Base-by-base conservation (phyloP, 2,113 vertebrate species). In the Poeciliopsis prolifica region DNA sequence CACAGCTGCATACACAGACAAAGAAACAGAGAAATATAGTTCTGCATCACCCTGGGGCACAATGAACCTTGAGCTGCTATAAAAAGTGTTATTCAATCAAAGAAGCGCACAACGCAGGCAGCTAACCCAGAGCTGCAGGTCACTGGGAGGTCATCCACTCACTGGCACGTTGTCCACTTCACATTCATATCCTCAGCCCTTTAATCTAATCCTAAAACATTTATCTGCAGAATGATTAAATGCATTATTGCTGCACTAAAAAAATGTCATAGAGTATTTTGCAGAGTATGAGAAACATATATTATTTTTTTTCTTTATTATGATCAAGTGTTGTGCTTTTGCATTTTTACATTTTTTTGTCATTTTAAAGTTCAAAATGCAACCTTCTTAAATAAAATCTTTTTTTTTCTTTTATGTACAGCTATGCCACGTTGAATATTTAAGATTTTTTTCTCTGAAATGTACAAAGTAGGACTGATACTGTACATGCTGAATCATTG, bases 51-150 rank as follows among this genome's bases (percentile, higher is more conserved):
- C 31, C 48, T 2, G 14, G 48, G 15, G 11, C 26, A 13, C 12
- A 61, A 24, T 35, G n/a, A 54, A 60, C 15, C 68, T 33, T 76
- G 19, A 37, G 64, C 64, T 70, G 42, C 40, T 65, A 15, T 58
- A 66, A 64, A 78, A 67, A 54, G 28, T 48, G 28, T 65, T 72
- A 54, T 77, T 82, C 10, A 65, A 29, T 65, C 65, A 68, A n/a
- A 13, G 4, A 30, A 65, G 60, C 64, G 64, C n/a, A 94, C 81
- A 76, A 93, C 89, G 91, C 92, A 94, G 94, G 90, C 86, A 68
- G 79, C 88, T 95, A 95, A 96, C 95, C 94, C 94, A 91, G 87
- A 92, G 90, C 92, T 87, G 87, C 89, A 92, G 96, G 95, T 98
- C 96, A 95, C 82, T 37, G 79, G 81, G 79, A 91, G 96, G 96